Evolutionary conservation across 2,113 vertebrate genomes (phyloP).

Genomic region (Dipodomys ordii): DNA sequence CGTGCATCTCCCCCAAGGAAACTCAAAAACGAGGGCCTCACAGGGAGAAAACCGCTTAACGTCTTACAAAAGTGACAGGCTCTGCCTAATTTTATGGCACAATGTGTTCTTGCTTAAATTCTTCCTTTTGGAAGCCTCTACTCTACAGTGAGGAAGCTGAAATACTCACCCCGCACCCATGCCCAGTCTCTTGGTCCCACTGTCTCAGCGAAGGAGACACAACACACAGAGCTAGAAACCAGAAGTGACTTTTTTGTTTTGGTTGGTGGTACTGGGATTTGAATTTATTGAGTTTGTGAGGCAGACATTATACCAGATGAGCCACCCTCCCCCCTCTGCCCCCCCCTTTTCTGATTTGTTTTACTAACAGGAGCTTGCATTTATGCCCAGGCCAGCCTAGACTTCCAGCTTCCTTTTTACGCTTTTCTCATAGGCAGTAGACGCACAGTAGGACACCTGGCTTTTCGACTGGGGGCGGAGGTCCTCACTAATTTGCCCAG

Average conservation of each 20-base stretch:
- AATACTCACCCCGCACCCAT: background rate
- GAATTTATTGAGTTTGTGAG: too few species aligned
- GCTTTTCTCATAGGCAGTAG: too few species aligned
- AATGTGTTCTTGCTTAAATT: background rate
- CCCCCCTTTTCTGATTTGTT: too few species aligned
- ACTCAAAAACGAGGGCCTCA: background rate
- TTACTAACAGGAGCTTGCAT: too few species aligned
- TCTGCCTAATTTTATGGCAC: background rate
- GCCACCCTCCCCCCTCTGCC: too few species aligned
- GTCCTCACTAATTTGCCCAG: too few species aligned
- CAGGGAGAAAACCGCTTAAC: background rate
- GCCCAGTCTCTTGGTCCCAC: background rate
- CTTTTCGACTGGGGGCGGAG: too few species aligned
- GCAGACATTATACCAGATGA: too few species aligned
- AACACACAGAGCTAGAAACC: background rate
- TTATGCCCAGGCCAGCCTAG: too few species aligned
- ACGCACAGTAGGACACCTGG: too few species aligned
- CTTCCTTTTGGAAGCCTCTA: constrained; percentile 14
- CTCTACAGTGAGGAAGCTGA: background rate
- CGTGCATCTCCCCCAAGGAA: background rate
- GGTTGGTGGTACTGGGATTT: too few species aligned
- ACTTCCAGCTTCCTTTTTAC: too few species aligned
- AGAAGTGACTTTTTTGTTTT: background rate
- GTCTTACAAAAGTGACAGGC: background rate
- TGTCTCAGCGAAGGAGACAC: background rate